Conservation (phyloP, 2,888 invertebrate species). For the Pseudanteris insignis region DNA sequence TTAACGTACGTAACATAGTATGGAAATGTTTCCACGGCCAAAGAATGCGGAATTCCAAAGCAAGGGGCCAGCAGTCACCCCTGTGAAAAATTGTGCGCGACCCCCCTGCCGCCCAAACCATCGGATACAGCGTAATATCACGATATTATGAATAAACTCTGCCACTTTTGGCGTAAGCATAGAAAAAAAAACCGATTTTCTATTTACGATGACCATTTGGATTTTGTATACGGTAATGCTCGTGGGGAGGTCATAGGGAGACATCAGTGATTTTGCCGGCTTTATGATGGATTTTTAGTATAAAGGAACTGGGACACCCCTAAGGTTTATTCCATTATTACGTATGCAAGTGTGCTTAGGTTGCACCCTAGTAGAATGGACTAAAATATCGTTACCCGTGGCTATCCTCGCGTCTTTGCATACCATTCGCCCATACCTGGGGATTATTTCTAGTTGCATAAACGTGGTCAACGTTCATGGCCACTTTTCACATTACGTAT, state of each 20-base stretch:
- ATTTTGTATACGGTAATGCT: constrained; percentile 50
- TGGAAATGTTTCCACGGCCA: constrained; percentile 30
- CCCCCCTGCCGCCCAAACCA: constrained; percentile 32
- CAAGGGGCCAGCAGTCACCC: constrained; percentile 39
- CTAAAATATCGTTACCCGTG: constrained; percentile 50
- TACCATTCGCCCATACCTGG: constrained; percentile 37
- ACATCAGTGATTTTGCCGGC: constrained; percentile 56
- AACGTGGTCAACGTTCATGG: constrained; percentile 39
- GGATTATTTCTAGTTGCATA: constrained; percentile 34
- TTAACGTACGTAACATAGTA: too few relatives aligned
- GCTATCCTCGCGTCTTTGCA: constrained; percentile 17
- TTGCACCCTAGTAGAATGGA: constrained; percentile 49
- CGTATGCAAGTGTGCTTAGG: constrained; percentile 59
- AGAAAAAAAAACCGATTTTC: constrained; percentile 59
- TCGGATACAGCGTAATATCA: constrained; percentile 44
- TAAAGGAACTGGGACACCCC: constrained; percentile 58
- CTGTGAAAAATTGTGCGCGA: constrained; percentile 41
- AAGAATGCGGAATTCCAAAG: constrained; percentile 34
- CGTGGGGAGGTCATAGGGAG: constrained; percentile 45
- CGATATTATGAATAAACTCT: constrained; percentile 53
- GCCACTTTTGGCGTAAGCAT: constrained; percentile 50
- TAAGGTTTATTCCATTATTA: constrained; percentile 60
- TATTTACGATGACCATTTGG: constrained; percentile 64
- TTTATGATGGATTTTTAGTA: constrained; percentile 59
- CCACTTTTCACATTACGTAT: constrained; percentile 17